Evolutionary conservation across 2,797 vertebrate species (phyloP).

Genomic region (Phrynocephalus vlangalii): DNA sequence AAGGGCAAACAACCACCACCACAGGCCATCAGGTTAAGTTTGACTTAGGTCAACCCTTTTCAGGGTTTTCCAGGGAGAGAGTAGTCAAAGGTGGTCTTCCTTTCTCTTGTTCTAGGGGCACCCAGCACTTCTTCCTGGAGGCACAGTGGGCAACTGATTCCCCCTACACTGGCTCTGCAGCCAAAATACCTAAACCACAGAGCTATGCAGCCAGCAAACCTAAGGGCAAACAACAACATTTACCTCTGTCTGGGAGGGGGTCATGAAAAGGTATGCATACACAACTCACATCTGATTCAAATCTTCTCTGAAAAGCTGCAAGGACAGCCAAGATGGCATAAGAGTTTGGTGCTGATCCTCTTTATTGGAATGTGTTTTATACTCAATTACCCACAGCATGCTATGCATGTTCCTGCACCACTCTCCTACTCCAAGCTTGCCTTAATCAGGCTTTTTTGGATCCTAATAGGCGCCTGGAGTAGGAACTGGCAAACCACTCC

Average conservation of each 20-base stretch:
- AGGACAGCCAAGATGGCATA: rapidly evolving
- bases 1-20: background rate
- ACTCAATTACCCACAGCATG: slow-evolving; percentile 1
- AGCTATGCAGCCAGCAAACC: no score
- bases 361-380: background rate
- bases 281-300: slow-evolving; percentile 1
- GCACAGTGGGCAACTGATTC: no score
- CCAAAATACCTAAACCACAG: no score
- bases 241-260: background rate
- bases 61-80: no score
- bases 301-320: background rate
- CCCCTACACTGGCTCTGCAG: no score
- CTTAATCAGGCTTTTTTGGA: background rate
- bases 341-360: slow-evolving; percentile 9
- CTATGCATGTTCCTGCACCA: background rate
- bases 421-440: background rate
- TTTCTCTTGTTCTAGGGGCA: no score
- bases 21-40: background rate
- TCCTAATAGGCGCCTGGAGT: background rate
- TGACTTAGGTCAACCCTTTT: no score
- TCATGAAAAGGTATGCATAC: background rate
- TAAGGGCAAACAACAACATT: slow-evolving; percentile 6
- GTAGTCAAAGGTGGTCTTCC: no score
- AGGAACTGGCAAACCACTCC: no score
- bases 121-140: no score